phyloP scores from a whole-genome alignment of 2,113 vertebrate species.

The Cromileptes altivelis region DNA sequence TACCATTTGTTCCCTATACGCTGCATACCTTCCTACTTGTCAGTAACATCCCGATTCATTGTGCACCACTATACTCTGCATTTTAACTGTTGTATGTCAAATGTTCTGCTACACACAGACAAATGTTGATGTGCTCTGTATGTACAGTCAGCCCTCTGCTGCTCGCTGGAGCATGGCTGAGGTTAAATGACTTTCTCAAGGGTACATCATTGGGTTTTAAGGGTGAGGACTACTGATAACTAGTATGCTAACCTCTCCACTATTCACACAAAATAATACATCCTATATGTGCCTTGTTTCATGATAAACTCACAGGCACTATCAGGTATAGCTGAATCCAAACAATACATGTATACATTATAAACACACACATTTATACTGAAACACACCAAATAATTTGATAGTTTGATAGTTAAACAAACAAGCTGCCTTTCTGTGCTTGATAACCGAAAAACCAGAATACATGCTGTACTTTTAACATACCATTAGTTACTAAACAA shows the following conservation, averaged over 20 bases:
- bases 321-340: neutral
- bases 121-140: slow-evolving; percentile 28
- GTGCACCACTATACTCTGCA: neutral
- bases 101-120: slow-evolving; percentile 11
- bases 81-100: slow-evolving; percentile 12
- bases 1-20: neutral
- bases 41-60: slow-evolving; percentile 1
- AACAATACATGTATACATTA: neutral
- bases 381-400: neutral
- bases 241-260: slow-evolving; percentile 14
- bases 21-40: neutral
- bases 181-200: slow-evolving; percentile 61
- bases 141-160: slow-evolving; percentile 35
- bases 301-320: neutral
- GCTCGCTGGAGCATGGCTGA: slow-evolving; percentile 41
- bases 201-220: slow-evolving; percentile 39
- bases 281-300: neutral
- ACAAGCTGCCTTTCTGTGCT: neutral
- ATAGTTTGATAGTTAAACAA: neutral
- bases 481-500: neutral
- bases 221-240: slow-evolving; percentile 40
- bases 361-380: neutral
- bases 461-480: neutral
- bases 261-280: neutral
- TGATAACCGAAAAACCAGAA: neutral